These are phyloP conservation scores for Diorhabda elongata DNA, from an alignment of 1,140 invertebrate species.

Conservation along the genomic window DNA sequence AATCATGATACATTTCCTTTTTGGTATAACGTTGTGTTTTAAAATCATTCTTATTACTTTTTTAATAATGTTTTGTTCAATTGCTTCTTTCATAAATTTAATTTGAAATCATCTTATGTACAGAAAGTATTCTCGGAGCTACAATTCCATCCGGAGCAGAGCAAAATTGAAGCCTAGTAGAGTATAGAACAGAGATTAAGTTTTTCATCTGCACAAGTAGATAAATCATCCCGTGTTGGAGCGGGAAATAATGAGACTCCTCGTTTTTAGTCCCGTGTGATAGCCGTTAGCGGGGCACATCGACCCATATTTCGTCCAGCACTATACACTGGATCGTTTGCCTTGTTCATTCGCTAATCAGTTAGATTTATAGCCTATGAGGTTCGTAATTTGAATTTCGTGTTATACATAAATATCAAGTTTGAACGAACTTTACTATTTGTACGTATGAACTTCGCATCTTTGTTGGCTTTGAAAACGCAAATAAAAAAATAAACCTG, in stretches of 20 bases:
- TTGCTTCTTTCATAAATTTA: too few relatives aligned
- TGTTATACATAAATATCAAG: slow-evolving; percentile 17
- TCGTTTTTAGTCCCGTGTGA: slow-evolving; percentile 23
- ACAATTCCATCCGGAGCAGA: neutral
- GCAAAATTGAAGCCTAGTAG: too few relatives aligned
- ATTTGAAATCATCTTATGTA: too few relatives aligned
- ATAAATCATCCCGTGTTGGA: slow-evolving; percentile 13
- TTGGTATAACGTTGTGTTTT: too few relatives aligned
- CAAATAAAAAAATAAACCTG: too few relatives aligned
- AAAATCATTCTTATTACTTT: too few relatives aligned
- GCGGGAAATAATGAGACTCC: slow-evolving; percentile 25
- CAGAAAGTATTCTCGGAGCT: too few relatives aligned
- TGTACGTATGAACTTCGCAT: too few relatives aligned
- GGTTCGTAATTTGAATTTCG: slow-evolving; percentile 22
- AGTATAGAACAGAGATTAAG: slow-evolving; percentile 5
- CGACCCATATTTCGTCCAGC: slow-evolving; percentile 17
- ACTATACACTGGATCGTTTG: slow-evolving; percentile 6
- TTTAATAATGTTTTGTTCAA: too few relatives aligned
- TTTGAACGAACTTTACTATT: too few relatives aligned
- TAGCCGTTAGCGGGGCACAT: slow-evolving; percentile 26
- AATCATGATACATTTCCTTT: too few relatives aligned
- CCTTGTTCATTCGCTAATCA: slow-evolving; percentile 30
- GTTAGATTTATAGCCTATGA: slow-evolving; percentile 28
- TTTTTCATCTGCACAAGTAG: slow-evolving; percentile 11
- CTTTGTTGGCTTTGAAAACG: too few relatives aligned